phyloP scores from a whole-genome alignment of 1,140 invertebrate species.

The Ceratina australensis region DNA sequence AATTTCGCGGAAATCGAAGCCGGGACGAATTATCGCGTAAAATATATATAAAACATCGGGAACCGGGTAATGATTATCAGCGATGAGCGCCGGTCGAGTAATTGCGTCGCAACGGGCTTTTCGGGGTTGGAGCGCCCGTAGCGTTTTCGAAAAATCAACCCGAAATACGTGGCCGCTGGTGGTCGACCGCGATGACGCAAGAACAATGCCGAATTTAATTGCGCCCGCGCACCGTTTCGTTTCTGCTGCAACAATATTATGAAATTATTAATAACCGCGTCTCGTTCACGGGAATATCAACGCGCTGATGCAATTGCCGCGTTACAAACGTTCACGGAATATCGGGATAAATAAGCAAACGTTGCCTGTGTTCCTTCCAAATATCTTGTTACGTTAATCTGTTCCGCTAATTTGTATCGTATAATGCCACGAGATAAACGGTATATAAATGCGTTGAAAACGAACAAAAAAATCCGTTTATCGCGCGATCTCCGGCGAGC shows the following conservation, averaged over 20 bases:
- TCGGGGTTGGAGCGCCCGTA: neutral
- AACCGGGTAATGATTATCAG: neutral
- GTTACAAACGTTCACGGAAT: neutral
- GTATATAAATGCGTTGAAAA: neutral
- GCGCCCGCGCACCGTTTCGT: conserved; percentile 5
- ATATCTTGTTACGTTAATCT: too few relatives aligned
- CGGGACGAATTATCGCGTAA: neutral
- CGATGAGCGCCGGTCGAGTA: neutral
- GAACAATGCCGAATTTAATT: conserved; percentile 31
- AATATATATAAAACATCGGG: conserved; percentile 4
- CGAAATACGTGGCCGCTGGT: neutral
- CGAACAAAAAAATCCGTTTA: too few relatives aligned
- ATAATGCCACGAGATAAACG: neutral
- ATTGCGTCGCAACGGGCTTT: conserved; percentile 6
- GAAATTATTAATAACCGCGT: conserved; percentile 5
- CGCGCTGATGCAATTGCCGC: conserved; percentile 4
- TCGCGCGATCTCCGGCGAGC: too few relatives aligned
- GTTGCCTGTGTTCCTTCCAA: too few relatives aligned
- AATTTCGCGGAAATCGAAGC: neutral
- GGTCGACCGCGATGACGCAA: neutral
- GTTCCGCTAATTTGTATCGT: too few relatives aligned
- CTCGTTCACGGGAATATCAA: neutral
- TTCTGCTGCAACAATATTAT: conserved; percentile 35
- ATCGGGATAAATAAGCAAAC: neutral
- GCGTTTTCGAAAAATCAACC: neutral